Evolutionary conservation across 2,888 invertebrate genomes (phyloP), one percentile per base, ranked within the genome.

Genomic region (Ophioninae sp.): DNA sequence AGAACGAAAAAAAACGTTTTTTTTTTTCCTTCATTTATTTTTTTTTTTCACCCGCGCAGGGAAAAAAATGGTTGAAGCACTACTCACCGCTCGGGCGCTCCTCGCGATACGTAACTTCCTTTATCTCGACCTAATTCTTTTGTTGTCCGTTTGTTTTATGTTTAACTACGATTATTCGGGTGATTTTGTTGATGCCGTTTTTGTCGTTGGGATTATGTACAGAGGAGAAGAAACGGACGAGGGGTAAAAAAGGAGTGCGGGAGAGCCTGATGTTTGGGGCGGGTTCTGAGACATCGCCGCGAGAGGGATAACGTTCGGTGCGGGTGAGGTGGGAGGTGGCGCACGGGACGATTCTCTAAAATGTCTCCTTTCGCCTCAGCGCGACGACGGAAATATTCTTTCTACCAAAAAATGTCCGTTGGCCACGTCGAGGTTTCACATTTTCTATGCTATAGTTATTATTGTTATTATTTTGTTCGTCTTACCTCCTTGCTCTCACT

Each of bases 181-280:
- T 21, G 59, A 59, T 59, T 59, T 59, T n/a, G n/a, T 37, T 82
- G 44, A 13, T 50, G 6, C 74, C 37, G 56, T 56, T 81, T n/a
- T 68, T 67, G 67, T 65, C 39, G 39, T 73, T 73, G 10, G 59
- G 41, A 80, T 70, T 79, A 82, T 82, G 62, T 77, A 80, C 79
- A 74, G 44, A 78, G 59, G 81, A 79, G 81, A 72, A 74, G 44
- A 64, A 62, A 83, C 65, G 62, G 78, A 80, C 69, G 50, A 69
- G 80, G 73, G 41, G 44, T 70, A 39, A 79, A 79, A 77, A 81
- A 86, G 85, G 80, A 84, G 85, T 83, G 82, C 83, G 81, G 84
- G 82, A 75, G 83, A 79, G 86, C 88, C 86, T 86, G 88, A 86
- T 87, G 86, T 88, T 87, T 85, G 84, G 87, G 84, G 81, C 79